Evolutionary conservation across 2,797 vertebrate genomes (phyloP), one percentile per base, ranked within the genome.

Genomic region (Tarsius wallacei): DNA sequence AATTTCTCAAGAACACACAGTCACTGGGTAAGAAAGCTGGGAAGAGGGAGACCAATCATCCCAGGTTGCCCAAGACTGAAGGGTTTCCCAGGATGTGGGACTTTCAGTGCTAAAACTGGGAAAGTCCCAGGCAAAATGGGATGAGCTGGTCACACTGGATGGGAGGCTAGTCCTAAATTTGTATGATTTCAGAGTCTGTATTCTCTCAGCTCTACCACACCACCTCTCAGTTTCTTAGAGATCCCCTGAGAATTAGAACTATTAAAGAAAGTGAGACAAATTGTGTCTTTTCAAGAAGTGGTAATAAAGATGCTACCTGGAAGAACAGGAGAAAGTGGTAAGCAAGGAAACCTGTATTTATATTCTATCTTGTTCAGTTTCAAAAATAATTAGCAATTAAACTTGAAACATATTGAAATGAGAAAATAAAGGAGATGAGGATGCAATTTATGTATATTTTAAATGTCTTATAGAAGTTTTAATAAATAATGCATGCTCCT

Each of bases 361-460:
- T 80, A 70, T 80, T 94, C 66, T 59, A 14, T 68, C 17, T 70
- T 13, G 42, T 85, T 96, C 74, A 36, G 77, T 77, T 97, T 94
- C 82, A 93, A 42, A 92, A 93, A 90, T 92, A 94, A 94, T 73
- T 91, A 91, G 19, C 91, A 92, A 87, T 96, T 97, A 93, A 91
- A 71, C 31, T 76, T 53, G 90, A 96, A 92, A 80, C 51, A 19
- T 70, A 77, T 90, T 92, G 84, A 97, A 91, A 93, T 66, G 55
- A 81, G 84, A 94, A 96, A 91, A 89, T 57, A 59, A 94, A 78
- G 53, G 70, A 77, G 70, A 66, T 8, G 22, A 76, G 57, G 80
- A 8, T 24, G 51, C 51, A 85, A 68, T 91, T 49, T 71, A 93
- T 87, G 76, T 91, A 49, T 78, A 42, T 85, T 59, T 92, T 63